phyloP scores from a whole-genome alignment of 2,113 vertebrate genomes.

The Daphoenositta chrysoptera region DNA sequence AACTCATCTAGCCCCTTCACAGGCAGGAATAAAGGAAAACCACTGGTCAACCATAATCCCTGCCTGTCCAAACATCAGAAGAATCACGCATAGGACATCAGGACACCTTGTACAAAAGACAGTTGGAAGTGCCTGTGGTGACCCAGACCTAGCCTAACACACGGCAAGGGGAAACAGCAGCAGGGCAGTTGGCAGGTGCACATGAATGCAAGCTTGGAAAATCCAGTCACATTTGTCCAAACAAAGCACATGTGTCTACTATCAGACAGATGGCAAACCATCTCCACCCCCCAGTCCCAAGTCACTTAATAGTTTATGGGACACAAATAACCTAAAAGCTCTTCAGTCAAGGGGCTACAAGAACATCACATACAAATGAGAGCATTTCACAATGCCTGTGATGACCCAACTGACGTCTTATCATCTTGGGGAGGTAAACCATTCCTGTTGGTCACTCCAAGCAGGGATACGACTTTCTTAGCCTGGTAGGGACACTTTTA shows the following conservation, averaged over 20 bases:
- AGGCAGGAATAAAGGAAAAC: neutral
- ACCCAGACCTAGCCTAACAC: neutral
- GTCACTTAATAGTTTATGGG: neutral
- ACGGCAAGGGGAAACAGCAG: neutral
- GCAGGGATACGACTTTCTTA: neutral
- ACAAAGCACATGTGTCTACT: neutral
- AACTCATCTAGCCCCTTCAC: neutral
- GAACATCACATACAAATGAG: neutral
- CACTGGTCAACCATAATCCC: neutral
- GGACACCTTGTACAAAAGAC: neutral
- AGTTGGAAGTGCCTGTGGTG: accelerated
- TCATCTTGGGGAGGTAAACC: neutral
- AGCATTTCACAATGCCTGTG: neutral
- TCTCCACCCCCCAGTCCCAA: neutral
- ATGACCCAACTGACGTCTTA: neutral
- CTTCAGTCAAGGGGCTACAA: neutral
- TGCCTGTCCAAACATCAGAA: neutral
- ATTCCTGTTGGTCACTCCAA: neutral
- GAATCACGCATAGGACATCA: neutral
- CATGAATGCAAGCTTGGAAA: neutral
- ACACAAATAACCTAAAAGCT: neutral
- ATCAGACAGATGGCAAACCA: neutral
- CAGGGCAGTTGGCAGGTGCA: neutral
- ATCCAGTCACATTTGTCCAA: neutral
- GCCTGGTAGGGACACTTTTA: neutral